phyloP scores from a whole-genome alignment of 2,888 invertebrate genomes.

The Helicoverpa assulta region DNA sequence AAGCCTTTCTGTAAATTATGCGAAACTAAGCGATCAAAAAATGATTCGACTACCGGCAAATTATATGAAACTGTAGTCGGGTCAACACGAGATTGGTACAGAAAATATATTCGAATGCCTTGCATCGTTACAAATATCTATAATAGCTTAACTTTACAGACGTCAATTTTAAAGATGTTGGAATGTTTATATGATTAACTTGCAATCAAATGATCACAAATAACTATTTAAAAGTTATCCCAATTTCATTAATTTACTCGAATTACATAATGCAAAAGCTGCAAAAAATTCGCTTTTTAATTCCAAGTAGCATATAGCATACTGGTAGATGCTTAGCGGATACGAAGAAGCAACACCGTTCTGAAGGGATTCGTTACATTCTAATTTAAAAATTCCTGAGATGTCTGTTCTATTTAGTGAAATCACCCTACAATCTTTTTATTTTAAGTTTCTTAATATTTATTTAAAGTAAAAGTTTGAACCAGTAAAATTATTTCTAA shows the following conservation, averaged over 20 bases:
- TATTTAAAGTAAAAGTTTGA: slow-evolving; percentile 32
- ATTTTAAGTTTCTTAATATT: slow-evolving; percentile 27
- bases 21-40: background rate
- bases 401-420: slow-evolving; percentile 29
- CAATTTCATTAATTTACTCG: no score
- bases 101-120: no score
- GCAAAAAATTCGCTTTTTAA: background rate
- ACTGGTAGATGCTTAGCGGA: slow-evolving; percentile 13
- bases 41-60: no score
- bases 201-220: no score
- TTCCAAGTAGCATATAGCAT: background rate
- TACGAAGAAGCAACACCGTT: slow-evolving; percentile 7
- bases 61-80: no score
- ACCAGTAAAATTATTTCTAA: slow-evolving; percentile 41
- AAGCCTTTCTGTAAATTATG: slow-evolving; percentile 16
- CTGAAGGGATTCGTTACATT: slow-evolving; percentile 15
- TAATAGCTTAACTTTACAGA: no score
- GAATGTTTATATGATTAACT: no score
- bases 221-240: no score
- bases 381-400: slow-evolving; percentile 7
- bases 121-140: no score
- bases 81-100: no score
- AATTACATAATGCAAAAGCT: no score
- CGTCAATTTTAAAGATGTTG: no score
- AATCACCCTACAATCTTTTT: slow-evolving; percentile 11